Percentiles rank a stretch among this genome's conserved stretches.
phyloP scores from a whole-genome alignment of 2,797 vertebrate species.

The Sphenopsis melanotis region DNA sequence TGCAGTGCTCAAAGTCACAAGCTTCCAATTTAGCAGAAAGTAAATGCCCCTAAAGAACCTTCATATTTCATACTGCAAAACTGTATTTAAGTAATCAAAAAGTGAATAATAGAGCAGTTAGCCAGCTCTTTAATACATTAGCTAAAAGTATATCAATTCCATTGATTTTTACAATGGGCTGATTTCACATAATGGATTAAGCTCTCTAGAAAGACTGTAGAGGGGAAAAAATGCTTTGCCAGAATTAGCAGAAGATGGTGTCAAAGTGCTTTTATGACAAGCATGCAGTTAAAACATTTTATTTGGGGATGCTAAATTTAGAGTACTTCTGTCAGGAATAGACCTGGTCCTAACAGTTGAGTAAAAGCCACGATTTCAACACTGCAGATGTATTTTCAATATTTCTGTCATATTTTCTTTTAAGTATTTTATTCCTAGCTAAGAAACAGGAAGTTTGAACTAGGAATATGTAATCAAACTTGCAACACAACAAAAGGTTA shows the following conservation, averaged over 20 bases:
- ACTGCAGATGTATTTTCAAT: background rate
- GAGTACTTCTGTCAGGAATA: background rate
- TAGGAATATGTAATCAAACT: background rate
- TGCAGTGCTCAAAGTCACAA: background rate
- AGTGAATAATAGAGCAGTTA: slow-evolving; percentile 56
- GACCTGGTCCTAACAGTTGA: background rate
- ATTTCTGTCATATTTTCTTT: background rate
- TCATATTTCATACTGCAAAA: slow-evolving; percentile 11
- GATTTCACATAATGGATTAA: slow-evolving; percentile 52
- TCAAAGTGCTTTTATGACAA: slow-evolving; percentile 33
- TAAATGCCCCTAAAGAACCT: background rate
- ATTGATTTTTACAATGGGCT: slow-evolving; percentile 53
- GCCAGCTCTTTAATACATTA: slow-evolving; percentile 54
- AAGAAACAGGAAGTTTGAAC: background rate
- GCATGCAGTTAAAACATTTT: slow-evolving; percentile 18
- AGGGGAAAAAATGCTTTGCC: background rate
- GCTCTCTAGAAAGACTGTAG: background rate
- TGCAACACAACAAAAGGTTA: background rate
- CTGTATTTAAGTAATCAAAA: slow-evolving; percentile 37
- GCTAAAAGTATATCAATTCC: slow-evolving; percentile 51
- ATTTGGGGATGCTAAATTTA: slow-evolving; percentile 21
- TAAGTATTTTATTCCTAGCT: background rate
- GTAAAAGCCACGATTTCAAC: background rate
- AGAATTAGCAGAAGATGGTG: background rate
- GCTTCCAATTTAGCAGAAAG: background rate